These are phyloP conservation scores for Halichondria panicea DNA, from an alignment of 37 sponge, comb jelly and placozoan species.

Conservation along the genomic window DNA sequence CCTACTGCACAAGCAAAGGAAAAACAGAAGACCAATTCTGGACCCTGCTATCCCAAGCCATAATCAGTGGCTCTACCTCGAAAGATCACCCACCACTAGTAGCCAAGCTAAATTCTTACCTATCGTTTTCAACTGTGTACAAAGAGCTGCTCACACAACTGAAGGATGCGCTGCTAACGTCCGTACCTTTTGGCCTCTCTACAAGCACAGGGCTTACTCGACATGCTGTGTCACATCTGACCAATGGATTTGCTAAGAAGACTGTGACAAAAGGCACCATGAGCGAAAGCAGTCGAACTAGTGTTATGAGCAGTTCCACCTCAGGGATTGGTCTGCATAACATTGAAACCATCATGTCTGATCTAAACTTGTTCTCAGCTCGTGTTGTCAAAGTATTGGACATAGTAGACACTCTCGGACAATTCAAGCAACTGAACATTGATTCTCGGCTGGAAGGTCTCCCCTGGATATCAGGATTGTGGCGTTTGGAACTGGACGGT, in stretches of 20 bases:
- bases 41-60: conserved; percentile 22
- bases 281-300: background rate
- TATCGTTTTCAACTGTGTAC: conserved; percentile 19
- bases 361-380: conserved; percentile 30
- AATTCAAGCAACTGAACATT: conserved; percentile 26
- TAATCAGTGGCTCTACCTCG: background rate
- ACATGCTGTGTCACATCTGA: no score
- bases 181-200: background rate
- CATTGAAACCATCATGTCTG: conserved; percentile 16
- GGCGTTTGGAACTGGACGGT: background rate
- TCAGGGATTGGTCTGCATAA: conserved; percentile 35
- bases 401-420: conserved; percentile 48
- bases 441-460: conserved; percentile 39
- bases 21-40: conserved; percentile 36
- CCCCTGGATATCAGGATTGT: conserved; percentile 41
- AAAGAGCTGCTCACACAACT: conserved; percentile 25
- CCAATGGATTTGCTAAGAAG: no score
- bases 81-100: conserved; percentile 27
- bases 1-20: conserved; percentile 1
- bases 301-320: background rate
- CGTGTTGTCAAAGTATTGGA: conserved; percentile 41
- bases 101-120: conserved; percentile 27
- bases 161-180: conserved; percentile 18
- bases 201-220: no score
- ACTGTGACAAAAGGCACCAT: no score